Evolutionary conservation across 2,113 vertebrate species (phyloP), one percentile per base, ranked within the genome.

Genomic region (Vulpes vulpes): DNA sequence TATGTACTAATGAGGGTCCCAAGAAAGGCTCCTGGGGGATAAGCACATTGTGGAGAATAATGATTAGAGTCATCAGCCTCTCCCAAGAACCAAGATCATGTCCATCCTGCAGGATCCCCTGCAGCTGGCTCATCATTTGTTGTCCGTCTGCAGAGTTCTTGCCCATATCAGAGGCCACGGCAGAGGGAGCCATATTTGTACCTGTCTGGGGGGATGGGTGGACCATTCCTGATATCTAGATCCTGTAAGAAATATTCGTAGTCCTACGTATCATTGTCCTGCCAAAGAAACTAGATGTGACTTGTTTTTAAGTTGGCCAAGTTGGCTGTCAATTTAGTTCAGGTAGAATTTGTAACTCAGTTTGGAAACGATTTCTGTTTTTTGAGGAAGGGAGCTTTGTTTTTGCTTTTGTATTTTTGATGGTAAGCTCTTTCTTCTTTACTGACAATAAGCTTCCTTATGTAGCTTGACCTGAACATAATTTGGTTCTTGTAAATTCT

Each of bases 341-440:
- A 81, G 49, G 89, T 93, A 97, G 91, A 98, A 92, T 97, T 97
- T 85, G 51, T 86, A 30, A 82, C 91, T 85, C 16, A 53, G 5
- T 85, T 85, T 64, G 19, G 12, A 88, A 74, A 88, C n/a, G 5
- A 15, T 51, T 32, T 27, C 2, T 5, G 35, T 23, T 76, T 49
- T 16, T 71, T 35, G 23, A 25, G 62, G 22, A 5, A 0, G 3
- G 60, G 60, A 10, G 73, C 25, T 27, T 78, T 78, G 43, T 30
- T 78, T 78, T 78, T 78, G 43, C 74, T 79, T 0, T 78, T 30
- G 25, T 30, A 51, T 51, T 7, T 76, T 49, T 93, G 67, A 59
- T 62, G 65, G 19, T 71, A 94, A 53, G 16, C 17, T 91, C 59
- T 65, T 9, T 89, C 62, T 73, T 35, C 14, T 53, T 2, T 94